Evolutionary conservation across 1,140 invertebrate species (phyloP), one percentile per base, ranked within the genome.

Genomic region (Drosophila rhopaloa): DNA sequence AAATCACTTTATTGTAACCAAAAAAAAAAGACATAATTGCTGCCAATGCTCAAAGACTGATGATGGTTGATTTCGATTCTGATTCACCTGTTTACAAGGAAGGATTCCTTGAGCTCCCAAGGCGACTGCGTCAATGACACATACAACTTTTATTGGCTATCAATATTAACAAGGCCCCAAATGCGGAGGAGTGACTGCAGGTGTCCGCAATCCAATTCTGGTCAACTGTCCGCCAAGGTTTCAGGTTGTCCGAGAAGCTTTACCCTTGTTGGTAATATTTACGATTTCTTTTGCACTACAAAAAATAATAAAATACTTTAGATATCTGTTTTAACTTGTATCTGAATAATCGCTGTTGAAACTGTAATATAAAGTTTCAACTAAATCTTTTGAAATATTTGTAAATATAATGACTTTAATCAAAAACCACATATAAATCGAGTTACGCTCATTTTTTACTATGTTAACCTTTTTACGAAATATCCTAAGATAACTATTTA

Each of bases 161-260:
- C 57, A 83, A 83, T 78, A 71, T 73, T 66, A 71, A 56, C 61
- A 54, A 60, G 50, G 46, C 38, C 57, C 29, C 32, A 65, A 65
- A 13, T 53, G 60, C 44, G n/a, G 9, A 37, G 59, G 32, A 29
- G 46, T 13, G 37, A 54, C 51, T 66, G 74, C 74, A 76, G 74
- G 74, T 76, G 73, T 32, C 37, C 29, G 24, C 24, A 61, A 47
- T 29, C 37, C 40, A 37, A n/a, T 35, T 27, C 41, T 24, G 41
- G 16, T 16, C 62, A 54, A 19, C 35, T 65, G 41, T 13, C 24
- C 16, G 14, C 14, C 43, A 51, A 67, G 60, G 63, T 11, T 38
- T 16, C 9, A 13, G 27, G 9, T 16, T 24, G 16, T 10, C 19
- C 27, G 11, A 63, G 40, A 19, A 37, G 27, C 46, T 6, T 5